A percentile compares a stretch with the other conserved stretches of the same genome.
These are phyloP conservation scores for Gadopsis marmoratus DNA, from an alignment of 2,797 vertebrate genomes.

Conservation along the genomic window DNA sequence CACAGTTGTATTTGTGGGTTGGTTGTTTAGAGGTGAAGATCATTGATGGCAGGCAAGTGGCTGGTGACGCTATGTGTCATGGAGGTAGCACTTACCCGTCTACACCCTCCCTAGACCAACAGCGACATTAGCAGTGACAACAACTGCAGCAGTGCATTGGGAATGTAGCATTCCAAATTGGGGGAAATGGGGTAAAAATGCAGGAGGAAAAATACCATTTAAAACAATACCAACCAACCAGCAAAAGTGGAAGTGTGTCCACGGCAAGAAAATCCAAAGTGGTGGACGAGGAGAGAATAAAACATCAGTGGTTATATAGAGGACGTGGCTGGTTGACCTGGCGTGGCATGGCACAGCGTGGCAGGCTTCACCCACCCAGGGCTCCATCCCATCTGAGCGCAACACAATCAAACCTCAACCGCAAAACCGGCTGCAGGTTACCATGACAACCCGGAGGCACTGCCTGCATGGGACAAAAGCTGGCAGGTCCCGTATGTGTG, in stretches of 20 bases:
- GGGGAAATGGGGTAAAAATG: not conserved
- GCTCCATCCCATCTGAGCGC: conserved; percentile 82
- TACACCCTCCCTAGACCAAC: not conserved
- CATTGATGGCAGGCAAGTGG: not conserved
- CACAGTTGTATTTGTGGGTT: not conserved
- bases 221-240: not conserved
- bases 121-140: not conserved
- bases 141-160: not conserved
- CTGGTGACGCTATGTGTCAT: not conserved
- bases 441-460: conserved; percentile 93
- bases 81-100: not conserved
- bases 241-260: not conserved
- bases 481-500: conserved; percentile 85
- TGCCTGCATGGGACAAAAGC: conserved; percentile 91
- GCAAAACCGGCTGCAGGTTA: conserved; percentile 87
- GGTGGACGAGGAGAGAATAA: conserved; percentile 26
- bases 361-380: conserved; percentile 60
- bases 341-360: conserved; percentile 33
- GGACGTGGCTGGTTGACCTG: conserved; percentile 49
- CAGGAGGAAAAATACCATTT: not conserved
- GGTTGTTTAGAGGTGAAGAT: not conserved
- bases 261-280: not conserved
- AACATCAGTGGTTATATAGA: conserved; percentile 46
- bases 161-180: too few relatives aligned
- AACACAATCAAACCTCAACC: conserved; percentile 89